Conservation (phyloP, 2,113 vertebrate species). For the Furnarius figulus region DNA sequence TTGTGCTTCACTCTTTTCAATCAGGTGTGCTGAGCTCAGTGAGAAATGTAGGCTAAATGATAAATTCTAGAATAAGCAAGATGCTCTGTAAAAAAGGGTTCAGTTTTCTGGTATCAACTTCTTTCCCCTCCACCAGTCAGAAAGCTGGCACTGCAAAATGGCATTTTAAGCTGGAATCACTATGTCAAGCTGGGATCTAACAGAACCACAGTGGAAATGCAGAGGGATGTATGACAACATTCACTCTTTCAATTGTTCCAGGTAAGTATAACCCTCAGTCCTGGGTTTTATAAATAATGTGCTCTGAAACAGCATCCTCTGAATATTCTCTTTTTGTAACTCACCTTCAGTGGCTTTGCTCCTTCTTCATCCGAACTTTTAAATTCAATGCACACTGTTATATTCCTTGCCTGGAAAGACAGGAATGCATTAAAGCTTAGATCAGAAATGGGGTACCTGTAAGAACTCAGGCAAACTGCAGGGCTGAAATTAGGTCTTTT, state of each 20-base stretch:
- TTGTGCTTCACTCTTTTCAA: not conserved
- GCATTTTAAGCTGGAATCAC: not conserved
- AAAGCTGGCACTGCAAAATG: not conserved
- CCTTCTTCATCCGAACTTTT: constrained; percentile 91
- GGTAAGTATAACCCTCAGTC: not conserved
- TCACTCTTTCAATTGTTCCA: not conserved
- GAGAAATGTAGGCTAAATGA: not conserved
- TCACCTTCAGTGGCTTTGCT: constrained; percentile 90
- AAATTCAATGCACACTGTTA: constrained; percentile 92
- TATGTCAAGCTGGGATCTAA: not conserved
- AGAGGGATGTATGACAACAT: not conserved
- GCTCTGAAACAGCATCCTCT: not conserved
- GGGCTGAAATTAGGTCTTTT: constrained; percentile 35
- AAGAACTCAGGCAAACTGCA: not conserved
- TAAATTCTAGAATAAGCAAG: not conserved
- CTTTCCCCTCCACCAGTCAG: not conserved
- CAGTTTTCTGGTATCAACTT: not conserved
- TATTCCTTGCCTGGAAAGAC: constrained; percentile 89
- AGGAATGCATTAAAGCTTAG: not conserved
- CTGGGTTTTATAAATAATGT: not conserved
- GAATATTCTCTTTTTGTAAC: not conserved
- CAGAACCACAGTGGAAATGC: not conserved
- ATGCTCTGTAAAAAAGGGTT: not conserved
- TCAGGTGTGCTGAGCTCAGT: not conserved
- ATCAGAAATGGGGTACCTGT: not conserved